Conservation (phyloP, 2,888 invertebrate species). For the Ophion obscuratus region DNA sequence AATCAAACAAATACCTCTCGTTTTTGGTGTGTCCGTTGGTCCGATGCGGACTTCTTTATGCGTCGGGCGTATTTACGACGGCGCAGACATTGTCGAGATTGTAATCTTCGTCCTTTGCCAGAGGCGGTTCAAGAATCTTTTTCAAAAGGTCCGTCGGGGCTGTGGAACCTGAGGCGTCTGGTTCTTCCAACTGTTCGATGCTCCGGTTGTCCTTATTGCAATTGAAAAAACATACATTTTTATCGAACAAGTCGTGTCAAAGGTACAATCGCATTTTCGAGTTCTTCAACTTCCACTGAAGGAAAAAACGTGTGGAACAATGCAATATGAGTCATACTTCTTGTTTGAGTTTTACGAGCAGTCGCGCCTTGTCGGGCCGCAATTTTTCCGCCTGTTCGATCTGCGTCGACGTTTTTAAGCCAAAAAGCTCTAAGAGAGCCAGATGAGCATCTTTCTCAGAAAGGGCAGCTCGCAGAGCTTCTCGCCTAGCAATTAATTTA, state of each 20-base stretch:
- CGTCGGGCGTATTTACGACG: constrained; percentile 60
- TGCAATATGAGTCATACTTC: constrained; percentile 85
- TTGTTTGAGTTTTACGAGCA: constrained; percentile 89
- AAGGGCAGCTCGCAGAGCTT: constrained; percentile 92
- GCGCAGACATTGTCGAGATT: constrained; percentile 65
- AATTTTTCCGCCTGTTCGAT: constrained; percentile 89
- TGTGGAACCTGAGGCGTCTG: constrained; percentile 69
- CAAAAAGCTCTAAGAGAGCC: constrained; percentile 91
- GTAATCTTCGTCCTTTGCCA: constrained; percentile 73
- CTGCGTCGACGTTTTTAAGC: constrained; percentile 88
- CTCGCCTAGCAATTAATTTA: constrained; percentile 87
- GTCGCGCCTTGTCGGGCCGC: constrained; percentile 88
- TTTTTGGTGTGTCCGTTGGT: constrained; percentile 71
- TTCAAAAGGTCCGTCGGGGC: constrained; percentile 70
- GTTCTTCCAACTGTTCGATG: constrained; percentile 75
- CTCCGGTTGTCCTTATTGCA: constrained; percentile 76
- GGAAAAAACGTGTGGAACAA: not conserved
- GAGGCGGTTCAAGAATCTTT: constrained; percentile 73
- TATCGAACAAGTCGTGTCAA: not conserved
- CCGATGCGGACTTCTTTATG: constrained; percentile 60
- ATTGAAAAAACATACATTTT: constrained; percentile 80
- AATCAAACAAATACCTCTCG: constrained; percentile 67
- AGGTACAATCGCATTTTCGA: not conserved
- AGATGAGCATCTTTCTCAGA: constrained; percentile 95
- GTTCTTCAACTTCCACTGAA: not conserved